Conservation (phyloP, 1,140 invertebrate species). For the Caerostris extrusa region DNA sequence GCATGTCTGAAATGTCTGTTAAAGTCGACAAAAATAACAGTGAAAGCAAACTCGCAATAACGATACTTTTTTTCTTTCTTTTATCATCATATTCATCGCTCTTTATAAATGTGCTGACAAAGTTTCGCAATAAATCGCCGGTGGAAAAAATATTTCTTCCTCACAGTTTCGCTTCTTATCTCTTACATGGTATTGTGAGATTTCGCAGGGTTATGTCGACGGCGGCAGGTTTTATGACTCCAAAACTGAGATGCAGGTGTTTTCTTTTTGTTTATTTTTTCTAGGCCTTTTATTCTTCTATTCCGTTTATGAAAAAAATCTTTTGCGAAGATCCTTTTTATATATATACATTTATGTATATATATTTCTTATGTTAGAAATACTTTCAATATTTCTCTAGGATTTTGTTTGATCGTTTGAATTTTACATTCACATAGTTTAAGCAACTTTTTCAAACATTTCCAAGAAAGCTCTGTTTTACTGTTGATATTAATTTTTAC, state of each 20-base stretch:
- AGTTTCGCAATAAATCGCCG: slow-evolving; percentile 47
- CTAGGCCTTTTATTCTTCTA: neutral
- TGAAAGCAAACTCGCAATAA: slow-evolving; percentile 23
- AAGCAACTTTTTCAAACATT: neutral
- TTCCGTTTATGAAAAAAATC: neutral
- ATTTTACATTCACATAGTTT: neutral
- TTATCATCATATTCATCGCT: neutral
- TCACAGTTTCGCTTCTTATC: slow-evolving; percentile 49
- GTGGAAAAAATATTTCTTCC: slow-evolving; percentile 12
- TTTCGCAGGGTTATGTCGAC: neutral
- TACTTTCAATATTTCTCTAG: neutral
- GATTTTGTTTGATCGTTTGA: neutral
- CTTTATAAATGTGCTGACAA: slow-evolving; percentile 63
- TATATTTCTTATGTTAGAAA: neutral
- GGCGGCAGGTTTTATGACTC: slow-evolving; percentile 6
- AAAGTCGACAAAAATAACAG: slow-evolving; percentile 18
- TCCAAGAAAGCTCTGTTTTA: neutral
- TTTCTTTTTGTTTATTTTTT: too few relatives aligned
- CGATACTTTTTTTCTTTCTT: neutral
- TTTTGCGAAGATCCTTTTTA: neutral
- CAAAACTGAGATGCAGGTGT: neutral
- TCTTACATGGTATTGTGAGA: slow-evolving; percentile 20
- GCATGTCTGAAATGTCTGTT: slow-evolving; percentile 32
- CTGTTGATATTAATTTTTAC: too few relatives aligned
- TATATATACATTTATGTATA: neutral